Evolutionary conservation across 2,888 invertebrate genomes (phyloP), one percentile per base, ranked within the genome.

Genomic region (Sinohyriopsis cumingii): DNA sequence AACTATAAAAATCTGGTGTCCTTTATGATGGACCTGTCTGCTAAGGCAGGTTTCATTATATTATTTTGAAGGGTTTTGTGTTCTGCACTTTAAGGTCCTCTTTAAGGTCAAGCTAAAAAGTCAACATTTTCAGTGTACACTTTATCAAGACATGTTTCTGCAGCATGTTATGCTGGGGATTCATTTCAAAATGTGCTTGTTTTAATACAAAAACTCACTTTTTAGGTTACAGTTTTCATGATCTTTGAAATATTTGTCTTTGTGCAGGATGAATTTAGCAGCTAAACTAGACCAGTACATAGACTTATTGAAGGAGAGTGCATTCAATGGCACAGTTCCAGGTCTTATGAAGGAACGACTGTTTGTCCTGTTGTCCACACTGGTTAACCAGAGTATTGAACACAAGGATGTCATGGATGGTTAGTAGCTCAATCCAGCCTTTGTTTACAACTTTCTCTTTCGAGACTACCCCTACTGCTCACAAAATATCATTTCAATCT

Each of bases 361-460:
- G n/a, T 79, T 84, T 59, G 68, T 75, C 20, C 80, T 89, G 5
- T 69, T 88, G 68, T 81, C 82, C 67, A 74, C 78, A 20, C 83
- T 89, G 20, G 78, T 89, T 65, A 83, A 77, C 61, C 88, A 88
- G 78, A 78, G 74, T 19, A 81, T 86, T 20, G 81, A 88, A 63
- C 86, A 86, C 60, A 77, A 86, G 59, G 87, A 88, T 67, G 65
- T 84, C 28, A 70, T 85, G 12, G 80, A 85, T 28, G 78, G 88
- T 89, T 73, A 82, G 84, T 78, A 20, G 25, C 19, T 54, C 3
- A 22, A n/a, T 19, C 19, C 53, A 53, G 3, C 20, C n/a, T 63
- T 24, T 12, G 0, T 61, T 25, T 61, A n/a, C 59, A 57, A 22
- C 9, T 60, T 45, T 45, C 3, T 45, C 45, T 45, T 12, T 15